phyloP scores from a whole-genome alignment of 2,797 vertebrate genomes.

The Chiloscyllium punctatum region DNA sequence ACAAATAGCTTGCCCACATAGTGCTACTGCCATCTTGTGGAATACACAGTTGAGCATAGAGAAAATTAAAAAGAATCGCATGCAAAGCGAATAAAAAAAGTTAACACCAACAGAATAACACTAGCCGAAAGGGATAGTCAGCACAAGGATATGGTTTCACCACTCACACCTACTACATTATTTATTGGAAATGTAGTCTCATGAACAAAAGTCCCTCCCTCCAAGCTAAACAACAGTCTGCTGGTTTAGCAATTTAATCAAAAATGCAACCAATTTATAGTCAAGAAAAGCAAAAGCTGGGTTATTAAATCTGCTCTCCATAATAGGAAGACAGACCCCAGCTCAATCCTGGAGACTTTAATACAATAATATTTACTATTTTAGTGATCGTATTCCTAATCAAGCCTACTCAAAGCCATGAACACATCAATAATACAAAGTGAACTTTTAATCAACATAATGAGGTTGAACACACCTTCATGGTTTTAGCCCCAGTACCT shows the following conservation, averaged over 20 bases:
- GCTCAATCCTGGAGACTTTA: not conserved
- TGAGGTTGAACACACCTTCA: not conserved
- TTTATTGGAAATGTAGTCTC: constrained; percentile 16
- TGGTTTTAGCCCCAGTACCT: not conserved
- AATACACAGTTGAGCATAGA: not conserved
- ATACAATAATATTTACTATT: not conserved
- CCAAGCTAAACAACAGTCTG: not conserved
- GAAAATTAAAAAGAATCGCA: not conserved
- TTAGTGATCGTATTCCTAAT: not conserved
- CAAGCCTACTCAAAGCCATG: not conserved
- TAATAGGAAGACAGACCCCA: not conserved
- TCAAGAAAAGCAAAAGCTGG: no score
- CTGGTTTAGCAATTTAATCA: not conserved
- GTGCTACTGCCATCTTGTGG: constrained; percentile 35
- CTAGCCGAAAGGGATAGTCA: not conserved
- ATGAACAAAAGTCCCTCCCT: not conserved
- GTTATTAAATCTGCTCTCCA: not conserved
- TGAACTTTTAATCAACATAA: not conserved
- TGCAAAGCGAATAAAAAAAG: not conserved
- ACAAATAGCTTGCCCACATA: not conserved
- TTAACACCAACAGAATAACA: not conserved
- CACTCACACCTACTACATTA: constrained; percentile 24
- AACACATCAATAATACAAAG: not conserved
- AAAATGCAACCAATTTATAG: not conserved
- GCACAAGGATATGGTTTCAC: constrained; percentile 33